A percentile compares a stretch with the other conserved stretches of the same genome.
phyloP scores from a whole-genome alignment of 2,888 invertebrate species.

The Omphaloscelis lunosa region DNA sequence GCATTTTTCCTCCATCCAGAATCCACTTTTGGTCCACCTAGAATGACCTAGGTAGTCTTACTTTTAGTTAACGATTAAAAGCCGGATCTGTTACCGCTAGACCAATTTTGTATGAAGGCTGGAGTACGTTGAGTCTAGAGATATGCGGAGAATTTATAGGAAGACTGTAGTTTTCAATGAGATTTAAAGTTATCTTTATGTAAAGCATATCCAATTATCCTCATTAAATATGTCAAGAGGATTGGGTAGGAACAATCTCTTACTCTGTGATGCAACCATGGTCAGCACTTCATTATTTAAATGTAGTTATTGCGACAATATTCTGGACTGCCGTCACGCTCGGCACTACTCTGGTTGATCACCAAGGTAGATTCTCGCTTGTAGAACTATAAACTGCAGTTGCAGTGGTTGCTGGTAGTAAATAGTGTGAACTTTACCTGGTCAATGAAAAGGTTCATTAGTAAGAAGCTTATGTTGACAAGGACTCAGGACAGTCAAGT shows the following conservation, averaged over 20 bases:
- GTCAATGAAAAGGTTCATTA: too few relatives aligned
- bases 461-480: neutral
- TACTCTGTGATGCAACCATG: too few relatives aligned
- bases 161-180: neutral
- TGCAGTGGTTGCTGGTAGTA: neutral
- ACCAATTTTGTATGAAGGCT: slow-evolving; percentile 32
- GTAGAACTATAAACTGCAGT: neutral
- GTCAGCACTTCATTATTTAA: neutral
- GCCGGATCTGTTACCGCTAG: slow-evolving; percentile 47
- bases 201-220: neutral
- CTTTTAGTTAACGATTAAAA: slow-evolving; percentile 40
- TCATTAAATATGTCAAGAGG: neutral
- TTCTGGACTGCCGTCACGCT: neutral
- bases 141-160: slow-evolving; percentile 19
- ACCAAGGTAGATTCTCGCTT: neutral
- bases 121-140: neutral
- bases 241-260: neutral
- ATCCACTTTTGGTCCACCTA: slow-evolving; percentile 31
- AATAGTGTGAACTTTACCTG: neutral
- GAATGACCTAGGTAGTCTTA: slow-evolving; percentile 35
- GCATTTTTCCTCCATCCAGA: slow-evolving; percentile 25
- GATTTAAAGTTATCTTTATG: neutral
- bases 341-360: neutral
- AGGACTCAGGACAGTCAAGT: neutral
- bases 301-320: neutral